Base-by-base conservation (phyloP, 2,113 vertebrate species). In the Lanius ludovicianus region DNA sequence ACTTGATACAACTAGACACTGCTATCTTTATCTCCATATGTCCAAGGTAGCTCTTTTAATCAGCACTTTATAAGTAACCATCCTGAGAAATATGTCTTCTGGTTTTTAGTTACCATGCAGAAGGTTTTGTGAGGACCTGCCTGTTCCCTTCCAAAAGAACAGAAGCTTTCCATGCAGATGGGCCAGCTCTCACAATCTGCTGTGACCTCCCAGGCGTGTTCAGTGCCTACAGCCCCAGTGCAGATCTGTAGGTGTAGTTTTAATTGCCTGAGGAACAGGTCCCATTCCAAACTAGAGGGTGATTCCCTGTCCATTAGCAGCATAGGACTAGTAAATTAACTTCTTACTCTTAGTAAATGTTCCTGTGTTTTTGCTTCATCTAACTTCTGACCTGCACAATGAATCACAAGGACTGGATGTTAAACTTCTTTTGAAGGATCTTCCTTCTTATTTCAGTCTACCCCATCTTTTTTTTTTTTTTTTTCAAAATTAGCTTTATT, bases 11-110 rank as follows among this genome's bases (percentile, higher is more conserved):
- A 50, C 21, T 71, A 67, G 77, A 35, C 88, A 75, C 50, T 11
- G 19, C 91, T 97, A 68, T 97, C 94, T 97, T 95, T 93, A 60
- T 90, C 80, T 81, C 69, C 67, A 60, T 79, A 68, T 95, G 87
- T 91, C 79, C 82, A 83, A 92, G 74, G 86, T 92, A 93, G 71
- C 67, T 76, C 69, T 95, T 97, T 87, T 84, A 97, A 97, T 97
- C 49, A 78, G 84, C 3, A 12, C 89, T 97, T 93, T 85, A 15
- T 69, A 78, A 93, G 82, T 97, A 80, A n/a, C 53, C 82, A 91
- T 95, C 73, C 87, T 74, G 84, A 94, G 64, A 88, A 84, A 79
- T 82, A 46, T 22, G 42, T 67, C 83, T 80, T 73, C 65, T 62
- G 81, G 93, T 92, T 95, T 95, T 92, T 74, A 96, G 94, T 75